Evolutionary conservation across 2,888 invertebrate species (phyloP).

Genomic region (Mythimna ferrago): DNA sequence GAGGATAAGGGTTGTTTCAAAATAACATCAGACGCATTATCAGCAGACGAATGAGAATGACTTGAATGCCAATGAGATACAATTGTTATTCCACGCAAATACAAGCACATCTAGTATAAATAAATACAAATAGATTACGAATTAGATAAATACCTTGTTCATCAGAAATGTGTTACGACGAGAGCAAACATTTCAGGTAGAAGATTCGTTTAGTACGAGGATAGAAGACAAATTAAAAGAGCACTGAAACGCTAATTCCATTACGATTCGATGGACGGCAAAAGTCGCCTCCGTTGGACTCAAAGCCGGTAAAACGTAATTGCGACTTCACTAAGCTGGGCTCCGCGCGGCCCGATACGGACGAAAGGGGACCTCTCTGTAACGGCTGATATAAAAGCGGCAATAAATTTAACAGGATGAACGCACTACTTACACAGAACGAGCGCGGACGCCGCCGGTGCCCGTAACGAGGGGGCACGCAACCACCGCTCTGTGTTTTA

Average conservation of each 20-base stretch:
- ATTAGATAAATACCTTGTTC: conserved; percentile 57
- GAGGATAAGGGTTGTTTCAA: conserved; percentile 60
- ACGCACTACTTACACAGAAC: conserved; percentile 90
- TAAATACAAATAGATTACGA: conserved; percentile 54
- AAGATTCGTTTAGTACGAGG: conserved; percentile 85
- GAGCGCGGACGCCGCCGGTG: conserved; percentile 83
- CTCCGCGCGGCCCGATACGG: conserved; percentile 88
- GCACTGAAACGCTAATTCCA: conserved; percentile 89
- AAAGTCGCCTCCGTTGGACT: conserved; percentile 88
- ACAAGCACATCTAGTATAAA: conserved; percentile 43
- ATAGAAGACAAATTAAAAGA: conserved; percentile 89
- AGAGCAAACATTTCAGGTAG: conserved; percentile 71
- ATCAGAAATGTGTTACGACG: conserved; percentile 63
- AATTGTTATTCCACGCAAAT: conserved; percentile 42
- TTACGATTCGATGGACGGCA: conserved; percentile 90
- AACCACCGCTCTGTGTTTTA: conserved; percentile 80
- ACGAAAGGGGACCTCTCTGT: conserved; percentile 89
- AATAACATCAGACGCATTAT: conserved; percentile 64
- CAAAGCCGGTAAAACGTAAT: conserved; percentile 90
- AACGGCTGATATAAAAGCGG: conserved; percentile 90
- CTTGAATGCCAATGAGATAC: conserved; percentile 62
- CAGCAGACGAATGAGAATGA: conserved; percentile 59
- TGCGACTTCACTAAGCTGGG: conserved; percentile 90
- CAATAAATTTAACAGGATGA: conserved; percentile 91
- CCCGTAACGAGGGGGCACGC: conserved; percentile 86